Evolutionary conservation across 2,113 vertebrate species (phyloP).

Genomic region (Rattus norvegicus): DNA sequence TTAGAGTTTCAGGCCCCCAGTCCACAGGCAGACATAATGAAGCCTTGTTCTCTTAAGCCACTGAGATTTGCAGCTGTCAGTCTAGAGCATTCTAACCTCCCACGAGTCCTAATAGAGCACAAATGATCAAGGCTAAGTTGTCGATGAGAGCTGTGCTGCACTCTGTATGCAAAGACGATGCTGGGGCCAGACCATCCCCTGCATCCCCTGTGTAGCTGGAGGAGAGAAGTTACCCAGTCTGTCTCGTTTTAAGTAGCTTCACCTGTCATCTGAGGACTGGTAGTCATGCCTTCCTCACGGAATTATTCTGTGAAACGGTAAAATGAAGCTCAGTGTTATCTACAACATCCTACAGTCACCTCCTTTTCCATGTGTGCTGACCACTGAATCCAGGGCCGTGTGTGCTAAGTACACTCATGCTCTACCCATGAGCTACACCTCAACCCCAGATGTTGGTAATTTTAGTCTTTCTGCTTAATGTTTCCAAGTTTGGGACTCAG

Average conservation of each 20-base stretch:
- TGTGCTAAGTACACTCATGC: background rate
- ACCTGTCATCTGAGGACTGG: background rate
- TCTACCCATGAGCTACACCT: background rate
- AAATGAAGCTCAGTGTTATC: background rate
- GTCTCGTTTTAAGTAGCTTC: conserved; percentile 9
- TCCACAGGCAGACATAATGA: background rate
- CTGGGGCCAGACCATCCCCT: background rate
- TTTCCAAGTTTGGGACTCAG: background rate
- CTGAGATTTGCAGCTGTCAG: background rate
- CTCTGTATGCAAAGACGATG: background rate
- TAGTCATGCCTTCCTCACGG: background rate
- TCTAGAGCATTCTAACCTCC: no score
- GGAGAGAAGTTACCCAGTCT: background rate
- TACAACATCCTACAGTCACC: background rate
- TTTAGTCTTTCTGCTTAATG: background rate
- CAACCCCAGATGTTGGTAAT: background rate
- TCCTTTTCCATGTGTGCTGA: background rate
- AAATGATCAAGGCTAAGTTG: no score
- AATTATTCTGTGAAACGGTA: background rate
- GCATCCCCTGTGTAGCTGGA: background rate
- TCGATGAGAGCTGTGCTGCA: background rate
- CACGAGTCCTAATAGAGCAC: accelerated
- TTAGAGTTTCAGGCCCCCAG: background rate
- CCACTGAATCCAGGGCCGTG: background rate
- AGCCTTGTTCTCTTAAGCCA: background rate